These are phyloP conservation scores for Sander lucioperca DNA, from an alignment of 2,113 vertebrate species.

Conservation along the genomic window DNA sequence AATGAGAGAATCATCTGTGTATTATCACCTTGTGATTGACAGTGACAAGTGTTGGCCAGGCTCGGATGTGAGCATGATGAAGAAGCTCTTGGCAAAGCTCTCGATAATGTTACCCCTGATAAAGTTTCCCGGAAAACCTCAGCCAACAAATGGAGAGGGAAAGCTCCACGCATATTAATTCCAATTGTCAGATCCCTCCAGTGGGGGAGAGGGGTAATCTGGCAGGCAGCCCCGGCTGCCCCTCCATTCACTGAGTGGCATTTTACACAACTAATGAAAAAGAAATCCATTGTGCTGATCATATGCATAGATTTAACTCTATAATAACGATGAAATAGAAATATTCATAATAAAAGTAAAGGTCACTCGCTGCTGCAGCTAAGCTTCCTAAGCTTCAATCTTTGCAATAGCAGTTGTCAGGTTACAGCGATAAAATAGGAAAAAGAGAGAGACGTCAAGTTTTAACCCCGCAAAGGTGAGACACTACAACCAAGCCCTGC, in stretches of 20 bases:
- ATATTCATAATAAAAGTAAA: constrained; percentile 99
- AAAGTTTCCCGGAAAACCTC: constrained; percentile 94
- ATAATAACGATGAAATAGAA: constrained; percentile 88
- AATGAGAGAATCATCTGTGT: constrained; percentile 99
- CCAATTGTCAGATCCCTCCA: constrained; percentile 81
- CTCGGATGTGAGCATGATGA: constrained; percentile 94
- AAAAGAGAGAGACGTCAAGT: constrained; percentile 59
- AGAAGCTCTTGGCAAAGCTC: constrained; percentile 94
- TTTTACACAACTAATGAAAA: constrained; percentile 95
- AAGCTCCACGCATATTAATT: constrained; percentile 94
- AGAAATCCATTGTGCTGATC: constrained; percentile 89
- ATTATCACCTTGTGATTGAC: constrained; percentile 99
- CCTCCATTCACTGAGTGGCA: constrained; percentile 87
- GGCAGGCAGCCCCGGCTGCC: constrained; percentile 66
- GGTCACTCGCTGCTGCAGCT: constrained; percentile 92
- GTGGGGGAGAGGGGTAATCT: constrained; percentile 67
- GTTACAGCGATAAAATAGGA: constrained; percentile 82
- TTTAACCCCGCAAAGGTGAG: constrained; percentile 67
- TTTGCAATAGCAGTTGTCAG: constrained; percentile 90
- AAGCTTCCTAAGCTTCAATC: constrained; percentile 97
- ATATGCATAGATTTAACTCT: constrained; percentile 89
- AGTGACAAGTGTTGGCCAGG: constrained; percentile 96
- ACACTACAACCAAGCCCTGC: constrained; percentile 24
- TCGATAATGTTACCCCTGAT: constrained; percentile 98
- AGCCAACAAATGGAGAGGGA: constrained; percentile 90